Evolutionary conservation across 1,140 invertebrate species (phyloP).

Genomic region (Magallana angulata): DNA sequence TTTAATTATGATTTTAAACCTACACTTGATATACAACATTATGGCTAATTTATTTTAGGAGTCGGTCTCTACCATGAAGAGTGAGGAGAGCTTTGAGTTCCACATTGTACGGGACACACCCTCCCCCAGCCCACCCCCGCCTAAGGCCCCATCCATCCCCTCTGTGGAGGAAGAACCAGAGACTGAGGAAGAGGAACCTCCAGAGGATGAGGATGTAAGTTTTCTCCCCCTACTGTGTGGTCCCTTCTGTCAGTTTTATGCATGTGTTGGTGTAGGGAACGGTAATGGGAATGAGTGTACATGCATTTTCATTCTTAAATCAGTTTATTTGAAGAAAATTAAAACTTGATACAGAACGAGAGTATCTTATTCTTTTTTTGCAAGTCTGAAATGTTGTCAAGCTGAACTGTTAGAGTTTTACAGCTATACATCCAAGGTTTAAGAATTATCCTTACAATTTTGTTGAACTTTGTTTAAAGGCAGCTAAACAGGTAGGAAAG

Average conservation of each 20-base stretch:
- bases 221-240: neutral
- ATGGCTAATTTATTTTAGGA: conserved; percentile 34
- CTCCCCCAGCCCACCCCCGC: conserved; percentile 51
- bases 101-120: conserved; percentile 54
- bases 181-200: conserved; percentile 51
- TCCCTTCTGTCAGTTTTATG: neutral
- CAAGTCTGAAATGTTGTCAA: too few relatives aligned
- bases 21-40: too few relatives aligned
- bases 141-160: conserved; percentile 44
- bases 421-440: too few relatives aligned
- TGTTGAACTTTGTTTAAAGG: neutral
- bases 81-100: conserved; percentile 54
- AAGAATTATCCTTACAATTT: too few relatives aligned
- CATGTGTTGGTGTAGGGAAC: neutral
- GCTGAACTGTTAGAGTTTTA: too few relatives aligned
- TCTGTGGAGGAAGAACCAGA: conserved; percentile 54
- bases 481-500: conserved; percentile 25
- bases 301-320: too few relatives aligned
- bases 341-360: too few relatives aligned
- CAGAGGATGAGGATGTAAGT: conserved; percentile 56
- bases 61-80: conserved; percentile 46
- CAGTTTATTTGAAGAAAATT: too few relatives aligned
- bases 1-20: too few relatives aligned
- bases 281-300: too few relatives aligned
- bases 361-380: too few relatives aligned